These are phyloP conservation scores for Anabacerthia variegaticeps DNA, from an alignment of 2,797 vertebrate genomes.

Conservation along the genomic window DNA sequence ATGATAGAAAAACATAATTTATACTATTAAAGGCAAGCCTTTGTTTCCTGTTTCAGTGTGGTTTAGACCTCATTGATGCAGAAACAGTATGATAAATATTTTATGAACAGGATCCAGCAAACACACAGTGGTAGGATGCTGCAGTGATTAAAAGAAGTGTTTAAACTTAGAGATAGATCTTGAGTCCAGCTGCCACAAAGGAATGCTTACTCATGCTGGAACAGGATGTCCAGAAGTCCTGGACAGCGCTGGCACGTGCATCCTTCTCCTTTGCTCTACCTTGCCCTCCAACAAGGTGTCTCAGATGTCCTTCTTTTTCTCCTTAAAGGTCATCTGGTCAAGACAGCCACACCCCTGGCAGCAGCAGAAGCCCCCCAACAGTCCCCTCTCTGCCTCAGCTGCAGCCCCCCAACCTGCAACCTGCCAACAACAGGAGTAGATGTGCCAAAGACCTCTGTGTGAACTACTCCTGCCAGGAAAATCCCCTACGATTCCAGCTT, in stretches of 20 bases:
- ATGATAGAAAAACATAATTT: not conserved
- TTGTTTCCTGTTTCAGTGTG: not conserved
- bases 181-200: not conserved
- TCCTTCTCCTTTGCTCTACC: not conserved
- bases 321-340: not conserved
- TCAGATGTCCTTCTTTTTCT: not conserved
- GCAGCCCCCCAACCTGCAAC: not conserved
- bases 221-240: not conserved
- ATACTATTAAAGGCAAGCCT: conserved; percentile 10
- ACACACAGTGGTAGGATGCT: not conserved
- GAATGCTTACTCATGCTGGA: not conserved
- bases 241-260: not conserved
- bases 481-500: not conserved
- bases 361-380: not conserved
- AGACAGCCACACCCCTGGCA: not conserved
- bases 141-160: not conserved
- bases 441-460: not conserved
- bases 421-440: not conserved
- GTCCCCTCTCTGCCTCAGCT: not conserved
- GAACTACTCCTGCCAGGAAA: not conserved
- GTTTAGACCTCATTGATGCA: not conserved
- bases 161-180: not conserved
- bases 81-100: conserved; percentile 27
- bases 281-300: not conserved
- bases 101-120: conserved; percentile 15